Base-by-base conservation (phyloP, 2,888 invertebrate species). In the Drosophila parthenogenetica region DNA sequence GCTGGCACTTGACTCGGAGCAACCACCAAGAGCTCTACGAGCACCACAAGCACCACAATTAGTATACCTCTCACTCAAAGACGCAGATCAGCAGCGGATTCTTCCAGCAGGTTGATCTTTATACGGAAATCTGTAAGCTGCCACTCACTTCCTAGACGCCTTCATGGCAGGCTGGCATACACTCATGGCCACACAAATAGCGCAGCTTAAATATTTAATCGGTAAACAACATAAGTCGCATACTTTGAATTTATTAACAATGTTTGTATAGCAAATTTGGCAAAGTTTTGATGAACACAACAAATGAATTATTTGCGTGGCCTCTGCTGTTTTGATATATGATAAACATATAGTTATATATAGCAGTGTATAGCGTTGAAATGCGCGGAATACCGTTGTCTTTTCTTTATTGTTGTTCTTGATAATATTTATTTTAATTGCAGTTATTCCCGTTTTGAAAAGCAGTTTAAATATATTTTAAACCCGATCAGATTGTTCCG, bases 101-200 rank as follows among this genome's bases (percentile, higher is more conserved):
- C 60, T 64, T 64, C 65, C 81, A 55, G 32, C 48, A 42, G 37
- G 22, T 42, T 48, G 46, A 54, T 62, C 55, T 25, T 45, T 59
- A 75, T 73, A 53, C 87, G 80, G 80, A 87, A 84, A 84, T 68
- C 58, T 54, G 53, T 68, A 65, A 69, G 16, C 25, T 45, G 42
- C 60, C 62, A 43, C 69, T 78, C 55, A 79, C 75, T 76, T 76
- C 75, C 75, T 74, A 45, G 69, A 79, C 46, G 57, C 60, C 63
- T 57, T 65, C 40, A 50, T 39, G 50, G 35, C 5, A 54, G 40
- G 22, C 55, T 3, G 16, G 14, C 39, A 14, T 1, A 39, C n/a
- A 39, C 2, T 14, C 39, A 49, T 13, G 49, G 32, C 17, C 49
- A 17, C 29, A 3, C 13, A 35, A 49, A 35, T 35, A 49, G 13